phyloP scores from a whole-genome alignment of 2,113 vertebrate species.

The Ellobius talpinus region DNA sequence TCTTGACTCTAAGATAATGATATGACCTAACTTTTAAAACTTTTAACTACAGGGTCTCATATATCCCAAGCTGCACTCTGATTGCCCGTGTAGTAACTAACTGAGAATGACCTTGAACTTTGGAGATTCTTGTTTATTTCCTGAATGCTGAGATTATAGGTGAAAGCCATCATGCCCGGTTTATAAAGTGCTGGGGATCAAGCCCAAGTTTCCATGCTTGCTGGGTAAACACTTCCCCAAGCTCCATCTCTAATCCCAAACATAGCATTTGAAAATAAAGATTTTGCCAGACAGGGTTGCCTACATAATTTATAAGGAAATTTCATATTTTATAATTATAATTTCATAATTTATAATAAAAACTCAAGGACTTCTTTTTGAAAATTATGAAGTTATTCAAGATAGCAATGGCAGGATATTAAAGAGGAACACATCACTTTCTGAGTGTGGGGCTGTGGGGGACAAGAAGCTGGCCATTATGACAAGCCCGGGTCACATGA shows the following conservation, averaged over 20 bases:
- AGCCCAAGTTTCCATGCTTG: not conserved
- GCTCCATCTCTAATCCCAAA: not conserved
- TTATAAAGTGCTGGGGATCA: not conserved
- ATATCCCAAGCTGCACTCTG: not conserved
- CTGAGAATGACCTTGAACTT: not conserved
- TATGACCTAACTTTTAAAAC: not conserved
- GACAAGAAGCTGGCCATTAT: not conserved
- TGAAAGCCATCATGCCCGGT: not conserved
- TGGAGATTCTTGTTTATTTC: not conserved
- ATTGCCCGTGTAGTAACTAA: not conserved
- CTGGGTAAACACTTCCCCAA: not conserved
- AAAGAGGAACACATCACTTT: not conserved
- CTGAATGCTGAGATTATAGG: not conserved
- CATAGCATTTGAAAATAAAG: not conserved
- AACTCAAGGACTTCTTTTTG: not conserved
- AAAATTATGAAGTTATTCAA: not conserved
- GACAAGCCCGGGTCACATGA: not conserved
- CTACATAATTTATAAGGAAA: not conserved
- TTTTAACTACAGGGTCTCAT: not conserved
- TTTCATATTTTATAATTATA: not conserved
- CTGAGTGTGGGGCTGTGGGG: not conserved
- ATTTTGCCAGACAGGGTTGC: not conserved
- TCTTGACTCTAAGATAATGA: conserved; percentile 42
- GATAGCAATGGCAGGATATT: not conserved
- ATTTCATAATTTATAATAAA: not conserved